These are phyloP conservation scores for Etheostoma perlongum DNA, from an alignment of 2,797 vertebrate genomes.

Conservation along the genomic window DNA sequence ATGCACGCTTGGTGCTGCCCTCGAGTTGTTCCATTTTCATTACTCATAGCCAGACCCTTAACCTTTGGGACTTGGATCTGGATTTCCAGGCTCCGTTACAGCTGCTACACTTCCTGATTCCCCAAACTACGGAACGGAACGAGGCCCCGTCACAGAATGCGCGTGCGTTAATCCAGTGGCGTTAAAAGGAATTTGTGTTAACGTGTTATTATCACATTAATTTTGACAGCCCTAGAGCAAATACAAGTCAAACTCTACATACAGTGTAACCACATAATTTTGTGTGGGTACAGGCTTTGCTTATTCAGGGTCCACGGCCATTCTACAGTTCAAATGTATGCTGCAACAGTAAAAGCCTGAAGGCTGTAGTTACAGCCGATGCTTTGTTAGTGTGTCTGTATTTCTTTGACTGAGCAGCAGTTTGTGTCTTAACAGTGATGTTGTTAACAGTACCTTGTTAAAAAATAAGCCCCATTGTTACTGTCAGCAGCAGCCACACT, in stretches of 20 bases:
- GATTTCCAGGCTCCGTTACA: too few relatives aligned
- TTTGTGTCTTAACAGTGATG: not conserved
- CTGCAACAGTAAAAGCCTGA: not conserved
- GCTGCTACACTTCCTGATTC: too few relatives aligned
- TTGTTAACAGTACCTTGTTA: not conserved
- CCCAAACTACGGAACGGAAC: too few relatives aligned
- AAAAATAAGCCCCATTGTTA: not conserved
- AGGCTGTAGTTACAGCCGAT: not conserved
- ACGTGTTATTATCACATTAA: too few relatives aligned
- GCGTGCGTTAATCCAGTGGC: too few relatives aligned
- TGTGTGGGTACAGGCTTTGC: not conserved
- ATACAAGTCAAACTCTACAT: too few relatives aligned
- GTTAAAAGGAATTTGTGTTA: too few relatives aligned
- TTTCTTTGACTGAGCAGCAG: constrained; percentile 1
- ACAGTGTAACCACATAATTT: not conserved
- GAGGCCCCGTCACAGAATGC: too few relatives aligned
- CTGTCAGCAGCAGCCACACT: not conserved
- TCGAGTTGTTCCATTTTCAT: too few relatives aligned
- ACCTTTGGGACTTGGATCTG: too few relatives aligned
- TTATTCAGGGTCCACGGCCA: not conserved
- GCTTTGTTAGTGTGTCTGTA: not conserved
- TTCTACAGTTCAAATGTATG: not conserved
- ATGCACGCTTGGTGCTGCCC: too few relatives aligned
- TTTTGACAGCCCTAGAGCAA: not conserved
- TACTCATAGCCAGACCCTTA: too few relatives aligned